phyloP scores from a whole-genome alignment of 2,113 vertebrate genomes.

The Hemichromis elongatus region DNA sequence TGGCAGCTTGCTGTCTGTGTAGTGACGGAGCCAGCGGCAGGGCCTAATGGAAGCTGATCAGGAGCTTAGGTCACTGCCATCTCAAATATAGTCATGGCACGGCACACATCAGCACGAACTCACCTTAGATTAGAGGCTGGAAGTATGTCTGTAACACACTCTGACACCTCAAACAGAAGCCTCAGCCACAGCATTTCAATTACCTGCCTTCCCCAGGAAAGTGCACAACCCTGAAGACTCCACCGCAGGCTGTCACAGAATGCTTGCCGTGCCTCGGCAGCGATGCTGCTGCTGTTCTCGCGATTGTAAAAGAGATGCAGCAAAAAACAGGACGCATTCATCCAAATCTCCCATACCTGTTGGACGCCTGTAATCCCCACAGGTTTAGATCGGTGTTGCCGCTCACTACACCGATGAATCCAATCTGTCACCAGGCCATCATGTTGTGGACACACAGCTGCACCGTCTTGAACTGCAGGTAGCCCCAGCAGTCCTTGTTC shows the following conservation, averaged over 20 bases:
- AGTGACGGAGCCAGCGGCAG: background rate
- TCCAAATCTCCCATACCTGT: background rate
- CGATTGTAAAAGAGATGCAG: background rate
- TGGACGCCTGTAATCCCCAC: background rate
- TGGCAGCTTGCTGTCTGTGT: slow-evolving; percentile 48
- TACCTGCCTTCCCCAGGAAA: slow-evolving; percentile 33
- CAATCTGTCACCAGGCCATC: too few species aligned
- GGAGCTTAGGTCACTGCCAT: slow-evolving; percentile 70
- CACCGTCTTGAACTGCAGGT: background rate
- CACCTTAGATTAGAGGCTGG: slow-evolving; percentile 63
- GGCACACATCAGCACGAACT: slow-evolving; percentile 59
- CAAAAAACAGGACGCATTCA: too few species aligned
- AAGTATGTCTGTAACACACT: slow-evolving; percentile 46
- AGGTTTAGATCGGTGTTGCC: too few species aligned
- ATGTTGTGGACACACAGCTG: background rate
- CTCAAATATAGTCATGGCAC: slow-evolving; percentile 61
- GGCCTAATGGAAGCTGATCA: slow-evolving; percentile 70
- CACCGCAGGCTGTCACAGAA: background rate
- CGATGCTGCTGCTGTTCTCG: background rate
- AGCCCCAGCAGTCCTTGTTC: background rate
- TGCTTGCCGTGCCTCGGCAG: background rate
- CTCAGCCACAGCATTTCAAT: slow-evolving; percentile 67
- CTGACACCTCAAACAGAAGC: slow-evolving; percentile 70
- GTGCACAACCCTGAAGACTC: background rate
- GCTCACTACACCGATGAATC: too few species aligned